Evolutionary conservation across 2,797 vertebrate genomes (phyloP).

Genomic region (Enteromius thamalakanensis): DNA sequence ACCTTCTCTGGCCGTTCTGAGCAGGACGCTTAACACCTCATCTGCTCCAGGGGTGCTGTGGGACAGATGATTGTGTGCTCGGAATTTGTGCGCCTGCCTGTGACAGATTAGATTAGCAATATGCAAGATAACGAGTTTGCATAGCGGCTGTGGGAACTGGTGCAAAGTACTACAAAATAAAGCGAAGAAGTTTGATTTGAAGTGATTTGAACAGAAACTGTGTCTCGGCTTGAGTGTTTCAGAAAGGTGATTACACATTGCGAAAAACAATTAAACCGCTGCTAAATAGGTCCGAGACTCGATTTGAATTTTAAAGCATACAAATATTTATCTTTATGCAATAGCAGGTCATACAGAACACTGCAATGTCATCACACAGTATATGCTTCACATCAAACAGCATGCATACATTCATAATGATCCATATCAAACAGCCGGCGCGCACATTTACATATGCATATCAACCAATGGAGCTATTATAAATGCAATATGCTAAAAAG

Average conservation of each 20-base stretch:
- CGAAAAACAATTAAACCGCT: not conserved
- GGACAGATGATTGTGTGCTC: slow-evolving; percentile 39
- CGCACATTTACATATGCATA: slow-evolving; percentile 48
- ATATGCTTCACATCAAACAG: slow-evolving; percentile 31
- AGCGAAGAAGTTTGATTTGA: not conserved
- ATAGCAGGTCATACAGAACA: slow-evolving; percentile 26
- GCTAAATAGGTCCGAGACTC: not conserved
- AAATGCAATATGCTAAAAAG: slow-evolving; percentile 35
- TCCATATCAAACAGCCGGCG: slow-evolving; percentile 18
- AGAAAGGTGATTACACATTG: not conserved
- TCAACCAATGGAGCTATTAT: slow-evolving; percentile 16
- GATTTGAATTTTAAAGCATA: not conserved
- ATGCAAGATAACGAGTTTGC: slow-evolving; percentile 14
- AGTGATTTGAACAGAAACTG: not conserved
- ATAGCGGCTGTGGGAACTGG: not conserved
- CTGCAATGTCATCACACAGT: slow-evolving; percentile 18
- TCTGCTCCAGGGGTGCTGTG: slow-evolving; percentile 37
- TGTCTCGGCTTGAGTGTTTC: not conserved
- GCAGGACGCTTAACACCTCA: slow-evolving; percentile 27
- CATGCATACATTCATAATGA: slow-evolving; percentile 37
- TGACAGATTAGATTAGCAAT: slow-evolving; percentile 40
- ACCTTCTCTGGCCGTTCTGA: slow-evolving; percentile 31
- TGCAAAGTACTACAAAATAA: not conserved
- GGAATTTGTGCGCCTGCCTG: slow-evolving; percentile 27
- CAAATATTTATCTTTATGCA: slow-evolving; percentile 44